phyloP scores from a whole-genome alignment of 2,113 vertebrate genomes.

The Aptenodytes forsteri region DNA sequence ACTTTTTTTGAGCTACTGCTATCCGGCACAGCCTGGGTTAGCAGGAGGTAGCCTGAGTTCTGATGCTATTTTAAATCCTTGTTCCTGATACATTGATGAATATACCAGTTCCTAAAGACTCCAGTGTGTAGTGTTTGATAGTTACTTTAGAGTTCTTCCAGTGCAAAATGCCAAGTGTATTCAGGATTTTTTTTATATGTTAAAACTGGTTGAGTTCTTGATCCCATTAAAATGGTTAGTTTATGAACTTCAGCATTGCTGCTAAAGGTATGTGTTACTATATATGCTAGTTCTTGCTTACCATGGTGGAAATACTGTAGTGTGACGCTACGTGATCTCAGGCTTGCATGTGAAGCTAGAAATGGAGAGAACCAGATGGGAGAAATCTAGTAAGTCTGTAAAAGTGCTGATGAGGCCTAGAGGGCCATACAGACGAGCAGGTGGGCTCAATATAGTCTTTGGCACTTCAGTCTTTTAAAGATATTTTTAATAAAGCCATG shows the following conservation, averaged over 20 bases:
- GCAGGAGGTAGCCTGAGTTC: background rate
- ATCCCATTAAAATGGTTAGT: background rate
- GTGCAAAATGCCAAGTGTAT: background rate
- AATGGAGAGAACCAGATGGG: background rate
- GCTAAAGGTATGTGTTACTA: background rate
- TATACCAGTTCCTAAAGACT: background rate
- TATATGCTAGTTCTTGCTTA: background rate
- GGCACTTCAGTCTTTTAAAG: background rate
- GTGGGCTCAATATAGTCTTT: background rate
- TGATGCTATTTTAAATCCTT: background rate
- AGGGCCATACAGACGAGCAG: background rate
- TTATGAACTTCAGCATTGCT: background rate
- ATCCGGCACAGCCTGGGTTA: rapidly evolving
- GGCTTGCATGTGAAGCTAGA: background rate
- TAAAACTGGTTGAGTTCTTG: background rate
- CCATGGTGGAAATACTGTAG: background rate
- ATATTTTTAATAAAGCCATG: background rate
- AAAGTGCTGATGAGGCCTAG: background rate
- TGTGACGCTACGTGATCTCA: background rate
- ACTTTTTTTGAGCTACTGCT: background rate
- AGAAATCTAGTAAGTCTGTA: background rate
- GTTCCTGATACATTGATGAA: background rate
- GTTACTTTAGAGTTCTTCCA: background rate
- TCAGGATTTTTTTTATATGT: background rate
- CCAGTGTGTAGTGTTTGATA: background rate